Evolutionary conservation across 1,140 invertebrate genomes (phyloP).

Genomic region (Drosophila cardini): DNA sequence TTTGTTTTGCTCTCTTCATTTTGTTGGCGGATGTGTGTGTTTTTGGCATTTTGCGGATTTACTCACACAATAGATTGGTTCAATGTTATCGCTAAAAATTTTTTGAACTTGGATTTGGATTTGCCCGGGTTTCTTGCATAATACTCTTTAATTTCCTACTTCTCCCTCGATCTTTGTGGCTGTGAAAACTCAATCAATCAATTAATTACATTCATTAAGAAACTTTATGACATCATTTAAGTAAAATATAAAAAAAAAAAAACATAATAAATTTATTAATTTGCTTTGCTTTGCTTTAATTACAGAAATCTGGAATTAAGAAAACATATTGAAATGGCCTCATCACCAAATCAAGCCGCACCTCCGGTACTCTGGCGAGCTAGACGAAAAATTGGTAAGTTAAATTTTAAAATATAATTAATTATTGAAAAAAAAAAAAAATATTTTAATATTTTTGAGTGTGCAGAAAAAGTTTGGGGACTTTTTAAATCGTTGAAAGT

Average conservation of each 20-base stretch:
- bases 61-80: slow-evolving; percentile 31
- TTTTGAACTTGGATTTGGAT: too few relatives aligned
- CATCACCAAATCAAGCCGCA: slow-evolving; percentile 89
- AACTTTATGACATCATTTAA: slow-evolving; percentile 20
- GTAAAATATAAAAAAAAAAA: background rate
- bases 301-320: slow-evolving; percentile 78
- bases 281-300: slow-evolving; percentile 27
- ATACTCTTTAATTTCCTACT: slow-evolving; percentile 6
- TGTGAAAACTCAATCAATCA: slow-evolving; percentile 49
- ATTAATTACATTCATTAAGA: slow-evolving; percentile 42
- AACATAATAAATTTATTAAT: slow-evolving; percentile 11
- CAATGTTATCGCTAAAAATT: slow-evolving; percentile 47
- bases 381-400: slow-evolving; percentile 90
- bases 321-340: slow-evolving; percentile 87
- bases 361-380: slow-evolving; percentile 91
- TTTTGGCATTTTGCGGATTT: slow-evolving; percentile 47
- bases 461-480: too few relatives aligned
- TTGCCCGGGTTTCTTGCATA: slow-evolving; percentile 25
- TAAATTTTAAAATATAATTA: too few relatives aligned
- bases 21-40: slow-evolving; percentile 60
- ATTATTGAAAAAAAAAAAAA: too few relatives aligned
- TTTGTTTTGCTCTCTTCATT: slow-evolving; percentile 36
- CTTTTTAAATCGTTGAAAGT: too few relatives aligned
- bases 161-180: background rate
- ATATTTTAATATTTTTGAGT: too few relatives aligned